phyloP scores from a whole-genome alignment of 2,797 vertebrate genomes.

The Gobionotothen gibberifrons region DNA sequence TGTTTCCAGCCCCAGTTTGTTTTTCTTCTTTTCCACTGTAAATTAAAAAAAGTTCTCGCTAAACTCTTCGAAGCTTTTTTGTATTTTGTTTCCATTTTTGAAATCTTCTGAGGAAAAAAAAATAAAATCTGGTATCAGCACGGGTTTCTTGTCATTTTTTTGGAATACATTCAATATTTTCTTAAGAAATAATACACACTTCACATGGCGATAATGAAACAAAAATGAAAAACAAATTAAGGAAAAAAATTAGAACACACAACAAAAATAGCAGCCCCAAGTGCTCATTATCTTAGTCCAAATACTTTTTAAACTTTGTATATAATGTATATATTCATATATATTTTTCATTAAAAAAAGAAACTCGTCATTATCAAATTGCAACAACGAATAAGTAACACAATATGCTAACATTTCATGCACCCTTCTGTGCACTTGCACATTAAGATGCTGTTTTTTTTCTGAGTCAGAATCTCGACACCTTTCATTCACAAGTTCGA shows the following conservation, averaged over 20 bases:
- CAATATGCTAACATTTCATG: conserved; percentile 87
- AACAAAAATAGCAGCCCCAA: conserved; percentile 89
- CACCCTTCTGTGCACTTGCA: conserved; percentile 83
- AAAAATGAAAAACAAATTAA: conserved; percentile 74
- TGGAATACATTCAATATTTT: conserved; percentile 90
- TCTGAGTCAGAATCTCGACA: conserved; percentile 83
- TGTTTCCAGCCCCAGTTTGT: conserved; percentile 76
- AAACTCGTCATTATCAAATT: conserved; percentile 85
- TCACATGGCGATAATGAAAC: conserved; percentile 87
- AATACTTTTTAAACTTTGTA: conserved; percentile 89
- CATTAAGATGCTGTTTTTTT: conserved; percentile 83
- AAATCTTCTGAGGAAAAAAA: conserved; percentile 82
- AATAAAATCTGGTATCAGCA: conserved; percentile 80
- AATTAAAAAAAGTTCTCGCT: conserved; percentile 61
- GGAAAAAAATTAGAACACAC: conserved; percentile 68
- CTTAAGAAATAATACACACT: conserved; percentile 83
- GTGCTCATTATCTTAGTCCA: conserved; percentile 88
- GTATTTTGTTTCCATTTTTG: conserved; percentile 80
- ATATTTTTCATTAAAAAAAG: conserved; percentile 84
- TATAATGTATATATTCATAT: conserved; percentile 88
- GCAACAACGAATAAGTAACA: conserved; percentile 88
- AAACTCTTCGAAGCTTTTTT: conserved; percentile 74
- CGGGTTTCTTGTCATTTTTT: conserved; percentile 83
- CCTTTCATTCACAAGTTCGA: conserved; percentile 86
- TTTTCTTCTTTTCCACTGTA: conserved; percentile 56